phyloP scores from a whole-genome alignment of 2,797 vertebrate genomes.

The Chlorospingus flavigularis region DNA sequence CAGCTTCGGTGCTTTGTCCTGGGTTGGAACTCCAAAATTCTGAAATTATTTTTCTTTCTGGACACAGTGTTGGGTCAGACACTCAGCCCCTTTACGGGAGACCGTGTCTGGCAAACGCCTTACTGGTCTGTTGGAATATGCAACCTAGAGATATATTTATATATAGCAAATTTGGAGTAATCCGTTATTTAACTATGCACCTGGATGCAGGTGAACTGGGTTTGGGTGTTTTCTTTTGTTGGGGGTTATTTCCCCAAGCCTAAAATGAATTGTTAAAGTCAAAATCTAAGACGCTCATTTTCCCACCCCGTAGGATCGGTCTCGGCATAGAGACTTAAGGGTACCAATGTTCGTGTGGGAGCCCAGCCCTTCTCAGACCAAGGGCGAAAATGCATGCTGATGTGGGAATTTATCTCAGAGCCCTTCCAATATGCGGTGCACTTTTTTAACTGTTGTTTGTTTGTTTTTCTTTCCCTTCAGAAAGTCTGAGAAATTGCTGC shows the following conservation, averaged over 20 bases:
- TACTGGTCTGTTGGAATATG: background rate
- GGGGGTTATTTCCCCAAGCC: background rate
- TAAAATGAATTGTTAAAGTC: background rate
- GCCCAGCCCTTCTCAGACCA: background rate
- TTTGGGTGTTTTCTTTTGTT: background rate
- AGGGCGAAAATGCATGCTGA: background rate
- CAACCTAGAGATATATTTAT: rapidly evolving
- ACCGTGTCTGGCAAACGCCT: background rate
- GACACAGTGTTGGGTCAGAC: background rate
- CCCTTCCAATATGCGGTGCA: background rate
- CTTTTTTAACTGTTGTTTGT: background rate
- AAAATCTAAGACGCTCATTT: background rate
- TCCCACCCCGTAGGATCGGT: background rate
- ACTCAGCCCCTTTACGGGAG: background rate
- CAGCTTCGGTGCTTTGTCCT: background rate
- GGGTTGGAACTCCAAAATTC: background rate
- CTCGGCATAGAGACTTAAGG: background rate
- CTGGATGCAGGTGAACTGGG: background rate
- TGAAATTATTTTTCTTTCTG: background rate
- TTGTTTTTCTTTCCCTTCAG: background rate
- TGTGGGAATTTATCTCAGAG: background rate
- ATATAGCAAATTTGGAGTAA: background rate
- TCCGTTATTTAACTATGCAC: background rate
- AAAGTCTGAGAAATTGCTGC: background rate
- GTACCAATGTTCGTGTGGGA: background rate